These are phyloP conservation scores for Bucorvus abyssinicus DNA, from an alignment of 2,797 vertebrate genomes.

Conservation along the genomic window DNA sequence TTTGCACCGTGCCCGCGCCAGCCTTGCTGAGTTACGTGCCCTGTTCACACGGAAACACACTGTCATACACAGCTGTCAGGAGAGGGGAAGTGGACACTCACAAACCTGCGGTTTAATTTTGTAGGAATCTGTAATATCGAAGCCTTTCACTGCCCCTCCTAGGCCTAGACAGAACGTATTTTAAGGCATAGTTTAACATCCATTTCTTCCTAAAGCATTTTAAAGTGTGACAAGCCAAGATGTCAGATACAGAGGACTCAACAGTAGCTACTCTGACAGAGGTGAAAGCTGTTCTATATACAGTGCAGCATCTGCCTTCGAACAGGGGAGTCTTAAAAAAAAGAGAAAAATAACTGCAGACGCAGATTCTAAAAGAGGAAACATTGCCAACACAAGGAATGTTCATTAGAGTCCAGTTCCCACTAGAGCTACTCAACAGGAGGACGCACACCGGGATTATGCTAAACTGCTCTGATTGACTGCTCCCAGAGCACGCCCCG, in stretches of 20 bases:
- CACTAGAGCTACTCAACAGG: slow-evolving; percentile 58
- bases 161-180: slow-evolving; percentile 57
- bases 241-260: slow-evolving; percentile 56
- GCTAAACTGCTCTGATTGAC: slow-evolving; percentile 28
- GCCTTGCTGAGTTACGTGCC: background rate
- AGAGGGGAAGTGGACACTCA: slow-evolving; percentile 3
- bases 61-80: background rate
- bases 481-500: slow-evolving; percentile 1
- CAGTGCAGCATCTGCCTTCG: slow-evolving; percentile 66
- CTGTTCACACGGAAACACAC: background rate
- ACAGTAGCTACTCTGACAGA: slow-evolving; percentile 49
- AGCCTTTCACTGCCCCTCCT: slow-evolving; percentile 39
- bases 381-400: slow-evolving; percentile 74
- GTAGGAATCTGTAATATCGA: slow-evolving; percentile 42
- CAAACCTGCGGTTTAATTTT: slow-evolving; percentile 39
- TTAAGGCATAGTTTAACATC: slow-evolving; percentile 72
- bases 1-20: background rate
- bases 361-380: slow-evolving; percentile 62
- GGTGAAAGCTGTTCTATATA: slow-evolving; percentile 58
- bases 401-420: slow-evolving; percentile 73
- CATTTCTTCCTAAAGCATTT: slow-evolving; percentile 70
- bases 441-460: slow-evolving; percentile 20
- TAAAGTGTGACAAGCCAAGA: slow-evolving; percentile 65
- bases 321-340: slow-evolving; percentile 23
- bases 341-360: slow-evolving; percentile 36